Conservation (phyloP, 2,113 vertebrate genomes). For the Motacilla alba region DNA sequence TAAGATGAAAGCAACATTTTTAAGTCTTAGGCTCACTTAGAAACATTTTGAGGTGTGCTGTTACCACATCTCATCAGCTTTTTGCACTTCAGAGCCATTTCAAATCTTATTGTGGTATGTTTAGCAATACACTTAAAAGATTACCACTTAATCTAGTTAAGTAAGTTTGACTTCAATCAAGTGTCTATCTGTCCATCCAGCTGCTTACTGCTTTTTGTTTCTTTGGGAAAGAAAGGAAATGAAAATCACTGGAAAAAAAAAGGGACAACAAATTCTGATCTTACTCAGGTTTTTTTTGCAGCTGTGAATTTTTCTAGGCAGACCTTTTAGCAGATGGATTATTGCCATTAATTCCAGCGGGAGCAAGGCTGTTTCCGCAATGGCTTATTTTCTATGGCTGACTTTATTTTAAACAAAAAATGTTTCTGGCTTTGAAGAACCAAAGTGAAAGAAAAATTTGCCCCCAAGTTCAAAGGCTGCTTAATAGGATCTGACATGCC, state of each 20-base stretch:
- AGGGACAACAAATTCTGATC: neutral
- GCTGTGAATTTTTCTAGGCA: conserved; percentile 35
- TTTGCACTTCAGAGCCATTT: conserved; percentile 54
- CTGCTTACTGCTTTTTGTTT: conserved; percentile 50
- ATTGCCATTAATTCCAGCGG: neutral
- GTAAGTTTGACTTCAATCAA: conserved; percentile 72
- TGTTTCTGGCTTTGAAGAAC: conserved; percentile 10
- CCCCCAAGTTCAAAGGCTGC: neutral
- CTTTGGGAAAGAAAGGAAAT: conserved; percentile 59
- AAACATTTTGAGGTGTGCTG: conserved; percentile 55
- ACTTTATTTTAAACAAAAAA: conserved; percentile 9
- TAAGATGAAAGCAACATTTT: conserved; percentile 68
- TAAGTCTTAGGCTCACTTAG: conserved; percentile 30
- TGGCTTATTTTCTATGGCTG: neutral
- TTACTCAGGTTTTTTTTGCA: conserved; percentile 19
- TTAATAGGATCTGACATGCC: neutral
- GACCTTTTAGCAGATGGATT: conserved; percentile 2
- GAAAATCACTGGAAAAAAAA: conserved; percentile 14
- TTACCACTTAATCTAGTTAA: conserved; percentile 74
- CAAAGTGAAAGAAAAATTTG: neutral
- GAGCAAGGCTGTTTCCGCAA: neutral
- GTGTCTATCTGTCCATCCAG: conserved; percentile 64
- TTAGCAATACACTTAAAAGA: conserved; percentile 78
- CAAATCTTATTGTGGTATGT: conserved; percentile 61
- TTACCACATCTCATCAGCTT: conserved; percentile 47